Evolutionary conservation across 2,888 invertebrate species (phyloP), one percentile per base, ranked within the genome.

Genomic region (Drosophila multiciliata): DNA sequence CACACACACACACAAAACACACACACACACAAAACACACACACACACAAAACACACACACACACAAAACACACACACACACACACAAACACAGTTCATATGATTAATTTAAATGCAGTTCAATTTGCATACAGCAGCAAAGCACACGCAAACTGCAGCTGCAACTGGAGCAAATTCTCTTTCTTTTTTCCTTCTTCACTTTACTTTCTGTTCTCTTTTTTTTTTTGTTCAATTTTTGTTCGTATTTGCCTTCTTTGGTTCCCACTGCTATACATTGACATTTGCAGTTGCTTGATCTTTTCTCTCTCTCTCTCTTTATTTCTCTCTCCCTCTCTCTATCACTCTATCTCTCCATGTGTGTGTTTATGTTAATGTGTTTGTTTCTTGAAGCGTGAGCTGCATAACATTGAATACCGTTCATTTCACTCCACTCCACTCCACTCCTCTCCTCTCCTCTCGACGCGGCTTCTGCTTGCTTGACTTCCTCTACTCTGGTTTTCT

Each of bases 61-160:
- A n/a, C 50, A 59, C 20, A 40, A n/a, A 42, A 64, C 32, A 53
- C 11, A 40, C 26, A 59, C 35, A 65, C 33, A 57, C 57, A 35
- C 42, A 66, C 35, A 62, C 36, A 61, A 76, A 63, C 70, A 89
- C 85, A 73, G 74, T 83, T 86, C 86, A 90, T 87, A 90, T 87
- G 87, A 87, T 87, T 87, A 90, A 90, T 87, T 87, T 85, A 89
- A 89, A 87, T 85, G 90, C 86, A 87, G 75, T 76, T 83, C 68
- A 80, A 87, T 89, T 86, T 84, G 85, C 87, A 81, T 84, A 76
- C 66, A 52, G 48, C 36, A 60, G 66, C 53, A 53, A 32, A 57
- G 58, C 23, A 61, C 26, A 35, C n/a, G 20, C 45, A 54, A 52
- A 9, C 23, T 17, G 20, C 61, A 33, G 33, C 45, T 40, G 40